Evolutionary conservation across 2,113 vertebrate genomes (phyloP).

Genomic region (Echinops telfairi): DNA sequence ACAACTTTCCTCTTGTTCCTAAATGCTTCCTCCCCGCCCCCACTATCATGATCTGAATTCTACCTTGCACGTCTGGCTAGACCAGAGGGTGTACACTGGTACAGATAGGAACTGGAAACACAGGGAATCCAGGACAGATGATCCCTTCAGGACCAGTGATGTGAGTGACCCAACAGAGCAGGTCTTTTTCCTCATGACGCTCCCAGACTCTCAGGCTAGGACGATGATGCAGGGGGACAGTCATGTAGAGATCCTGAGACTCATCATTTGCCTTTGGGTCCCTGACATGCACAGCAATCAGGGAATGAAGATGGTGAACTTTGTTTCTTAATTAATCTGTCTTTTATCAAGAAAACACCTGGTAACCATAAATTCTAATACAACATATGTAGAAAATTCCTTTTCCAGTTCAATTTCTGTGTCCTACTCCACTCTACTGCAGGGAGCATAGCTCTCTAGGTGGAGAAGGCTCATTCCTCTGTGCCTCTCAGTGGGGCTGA

Average conservation of each 20-base stretch:
- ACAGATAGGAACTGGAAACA: too few relatives aligned
- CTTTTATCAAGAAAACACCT: neutral
- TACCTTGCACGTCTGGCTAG: too few relatives aligned
- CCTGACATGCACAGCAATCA: neutral
- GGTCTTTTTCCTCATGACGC: neutral
- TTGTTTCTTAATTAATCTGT: neutral
- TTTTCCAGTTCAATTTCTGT: neutral
- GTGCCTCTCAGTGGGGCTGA: neutral
- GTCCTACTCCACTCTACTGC: too few relatives aligned
- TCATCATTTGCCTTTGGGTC: neutral
- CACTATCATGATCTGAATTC: too few relatives aligned
- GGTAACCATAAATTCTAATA: neutral
- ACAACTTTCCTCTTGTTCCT: too few relatives aligned
- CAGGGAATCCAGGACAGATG: too few relatives aligned
- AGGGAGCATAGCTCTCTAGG: too few relatives aligned
- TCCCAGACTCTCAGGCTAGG: neutral
- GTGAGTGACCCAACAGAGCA: accelerated
- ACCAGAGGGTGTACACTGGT: too few relatives aligned
- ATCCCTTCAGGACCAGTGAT: too few relatives aligned
- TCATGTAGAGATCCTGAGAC: neutral
- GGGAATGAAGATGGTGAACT: neutral
- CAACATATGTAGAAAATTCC: neutral
- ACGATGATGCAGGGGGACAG: neutral
- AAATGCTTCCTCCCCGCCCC: too few relatives aligned
- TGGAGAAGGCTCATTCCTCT: neutral